phyloP scores from a whole-genome alignment of 2,113 vertebrate genomes.

The Electrona antarctica region DNA sequence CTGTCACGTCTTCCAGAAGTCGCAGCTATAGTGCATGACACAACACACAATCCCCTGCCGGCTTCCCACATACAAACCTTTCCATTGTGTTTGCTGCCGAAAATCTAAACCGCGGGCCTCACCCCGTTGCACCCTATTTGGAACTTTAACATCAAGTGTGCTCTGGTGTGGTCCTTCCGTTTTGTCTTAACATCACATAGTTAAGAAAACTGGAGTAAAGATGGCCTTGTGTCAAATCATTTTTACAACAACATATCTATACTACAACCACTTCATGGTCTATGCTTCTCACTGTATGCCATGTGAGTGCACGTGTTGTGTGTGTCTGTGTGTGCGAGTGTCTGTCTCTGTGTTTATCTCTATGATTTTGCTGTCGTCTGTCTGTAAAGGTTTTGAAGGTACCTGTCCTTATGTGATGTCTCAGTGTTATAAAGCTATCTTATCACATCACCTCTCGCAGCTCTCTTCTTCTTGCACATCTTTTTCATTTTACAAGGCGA shows the following conservation, averaged over 20 bases:
- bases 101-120: too few species aligned
- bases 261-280: slow-evolving; percentile 17
- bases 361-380: slow-evolving; percentile 20
- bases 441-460: slow-evolving; percentile 22
- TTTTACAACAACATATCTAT: not conserved
- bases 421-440: slow-evolving; percentile 76
- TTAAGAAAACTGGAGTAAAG: slow-evolving; percentile 18
- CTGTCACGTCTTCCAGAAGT: too few species aligned
- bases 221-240: not conserved
- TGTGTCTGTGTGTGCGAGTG: slow-evolving; percentile 18
- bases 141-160: too few species aligned
- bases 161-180: too few species aligned
- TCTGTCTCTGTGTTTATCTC: slow-evolving; percentile 4
- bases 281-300: slow-evolving; percentile 46
- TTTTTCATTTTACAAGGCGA: slow-evolving; percentile 7
- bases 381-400: slow-evolving; percentile 64
- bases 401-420: slow-evolving; percentile 70
- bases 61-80: too few species aligned
- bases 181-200: not conserved
- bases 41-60: too few species aligned
- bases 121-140: too few species aligned
- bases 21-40: too few species aligned
- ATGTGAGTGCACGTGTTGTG: slow-evolving; percentile 9
- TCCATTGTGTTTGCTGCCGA: too few species aligned
- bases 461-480: not conserved